phyloP scores from a whole-genome alignment of 2,113 vertebrate genomes.

The Corythaixoides concolor region DNA sequence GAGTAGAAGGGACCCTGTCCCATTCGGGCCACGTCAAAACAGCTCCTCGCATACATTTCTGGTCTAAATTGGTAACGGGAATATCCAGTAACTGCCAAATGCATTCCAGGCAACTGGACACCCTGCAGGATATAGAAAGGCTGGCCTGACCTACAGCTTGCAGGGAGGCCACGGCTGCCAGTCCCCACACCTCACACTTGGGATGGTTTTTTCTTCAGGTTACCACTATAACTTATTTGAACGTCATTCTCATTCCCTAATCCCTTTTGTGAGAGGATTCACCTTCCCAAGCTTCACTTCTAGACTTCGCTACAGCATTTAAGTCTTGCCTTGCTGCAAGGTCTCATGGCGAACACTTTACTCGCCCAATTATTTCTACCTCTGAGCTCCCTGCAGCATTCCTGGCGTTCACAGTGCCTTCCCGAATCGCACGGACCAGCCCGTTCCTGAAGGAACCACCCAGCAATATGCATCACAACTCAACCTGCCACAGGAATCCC shows the following conservation, averaged over 20 bases:
- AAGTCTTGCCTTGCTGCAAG: not conserved
- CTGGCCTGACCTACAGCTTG: not conserved
- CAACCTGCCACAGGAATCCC: not conserved
- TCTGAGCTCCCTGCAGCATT: not conserved
- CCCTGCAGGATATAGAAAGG: not conserved
- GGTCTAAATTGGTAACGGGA: not conserved
- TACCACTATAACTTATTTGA: not conserved
- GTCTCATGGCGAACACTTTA: rapidly evolving
- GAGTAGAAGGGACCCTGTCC: not conserved
- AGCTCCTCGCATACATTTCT: not conserved
- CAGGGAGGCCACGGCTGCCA: not conserved
- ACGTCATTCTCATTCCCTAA: no score
- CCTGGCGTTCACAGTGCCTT: not conserved
- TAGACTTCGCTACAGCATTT: no score
- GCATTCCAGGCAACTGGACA: not conserved
- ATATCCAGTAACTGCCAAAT: not conserved
- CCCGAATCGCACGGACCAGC: not conserved
- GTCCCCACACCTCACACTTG: rapidly evolving
- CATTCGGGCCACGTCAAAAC: rapidly evolving
- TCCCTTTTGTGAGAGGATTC: not conserved
- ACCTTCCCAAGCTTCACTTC: not conserved
- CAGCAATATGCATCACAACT: not conserved
- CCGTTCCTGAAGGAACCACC: not conserved
- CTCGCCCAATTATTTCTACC: not conserved
- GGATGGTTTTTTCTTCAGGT: not conserved